Conservation (phyloP, 2,113 vertebrate species). For the Sylvia atricapilla region DNA sequence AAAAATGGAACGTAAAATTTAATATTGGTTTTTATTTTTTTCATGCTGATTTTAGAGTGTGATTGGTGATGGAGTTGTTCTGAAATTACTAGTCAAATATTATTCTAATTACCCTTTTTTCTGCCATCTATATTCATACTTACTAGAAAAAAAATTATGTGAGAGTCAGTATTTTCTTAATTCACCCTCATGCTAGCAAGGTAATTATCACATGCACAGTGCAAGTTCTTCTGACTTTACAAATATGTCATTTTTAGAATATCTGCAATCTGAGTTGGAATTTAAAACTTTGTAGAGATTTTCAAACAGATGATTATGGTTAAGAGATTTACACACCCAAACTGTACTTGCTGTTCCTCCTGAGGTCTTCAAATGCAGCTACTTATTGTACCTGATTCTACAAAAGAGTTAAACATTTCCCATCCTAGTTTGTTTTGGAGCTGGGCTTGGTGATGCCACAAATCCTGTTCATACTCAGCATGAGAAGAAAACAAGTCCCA, state of each 20-base stretch:
- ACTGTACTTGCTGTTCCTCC: background rate
- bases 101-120: background rate
- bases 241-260: background rate
- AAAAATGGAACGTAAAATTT: background rate
- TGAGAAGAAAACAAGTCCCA: background rate
- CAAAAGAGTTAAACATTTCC: background rate
- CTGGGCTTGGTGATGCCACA: background rate
- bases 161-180: background rate
- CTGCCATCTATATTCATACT: background rate
- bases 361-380: background rate
- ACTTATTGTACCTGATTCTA: background rate
- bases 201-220: background rate
- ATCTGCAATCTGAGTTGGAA: background rate
- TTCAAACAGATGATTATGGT: background rate
- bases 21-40: fast-evolving
- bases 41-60: background rate
- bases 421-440: background rate
- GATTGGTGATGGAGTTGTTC: background rate
- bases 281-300: background rate
- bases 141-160: background rate
- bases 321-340: background rate
- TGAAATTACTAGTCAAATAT: background rate
- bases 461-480: background rate
- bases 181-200: background rate
- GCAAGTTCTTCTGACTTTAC: background rate